Conservation (phyloP, 92 coral and sea anemone genomes). For the Muricea muricata region DNA sequence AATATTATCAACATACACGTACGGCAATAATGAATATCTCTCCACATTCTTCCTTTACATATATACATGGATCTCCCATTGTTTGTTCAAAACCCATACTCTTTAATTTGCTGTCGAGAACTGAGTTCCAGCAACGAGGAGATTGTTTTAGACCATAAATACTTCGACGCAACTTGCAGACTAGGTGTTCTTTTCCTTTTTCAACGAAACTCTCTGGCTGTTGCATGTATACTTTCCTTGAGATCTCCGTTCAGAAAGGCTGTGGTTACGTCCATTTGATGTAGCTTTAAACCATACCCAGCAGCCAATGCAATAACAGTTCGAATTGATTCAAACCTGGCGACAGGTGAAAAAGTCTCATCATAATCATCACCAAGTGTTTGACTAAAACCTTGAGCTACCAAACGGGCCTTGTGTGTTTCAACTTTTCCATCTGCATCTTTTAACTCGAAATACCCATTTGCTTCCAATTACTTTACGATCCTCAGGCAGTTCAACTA, state of each 20-base stretch:
- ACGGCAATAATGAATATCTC: slow-evolving; percentile 60
- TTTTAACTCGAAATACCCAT: slow-evolving; percentile 56
- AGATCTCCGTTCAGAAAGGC: slow-evolving; percentile 69
- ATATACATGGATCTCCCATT: slow-evolving; percentile 57
- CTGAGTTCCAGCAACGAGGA: slow-evolving; percentile 65
- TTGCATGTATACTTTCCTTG: slow-evolving; percentile 60
- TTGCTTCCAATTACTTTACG: slow-evolving; percentile 65
- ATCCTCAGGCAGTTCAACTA: slow-evolving; percentile 58
- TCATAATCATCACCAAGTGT: slow-evolving; percentile 58
- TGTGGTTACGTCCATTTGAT: slow-evolving; percentile 66
- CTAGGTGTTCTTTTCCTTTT: slow-evolving; percentile 51
- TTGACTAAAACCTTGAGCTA: slow-evolving; percentile 59
- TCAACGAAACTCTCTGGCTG: slow-evolving; percentile 60
- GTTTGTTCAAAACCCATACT: slow-evolving; percentile 58
- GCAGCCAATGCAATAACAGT: slow-evolving; percentile 59
- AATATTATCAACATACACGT: slow-evolving; percentile 58
- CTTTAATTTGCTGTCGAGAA: slow-evolving; percentile 47
- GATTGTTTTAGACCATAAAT: slow-evolving; percentile 70
- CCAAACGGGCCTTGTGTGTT: slow-evolving; percentile 36
- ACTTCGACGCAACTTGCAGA: slow-evolving; percentile 32
- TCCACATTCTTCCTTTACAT: slow-evolving; percentile 45
- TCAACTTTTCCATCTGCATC: slow-evolving; percentile 27
- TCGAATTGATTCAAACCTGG: slow-evolving; percentile 64
- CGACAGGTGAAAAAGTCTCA: slow-evolving; percentile 64
- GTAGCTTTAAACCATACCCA: slow-evolving; percentile 54